Percentiles rank a stretch among this genome's conserved stretches.
These are phyloP conservation scores for Nebria brevicollis DNA, from an alignment of 2,888 invertebrate genomes.

Conservation along the genomic window DNA sequence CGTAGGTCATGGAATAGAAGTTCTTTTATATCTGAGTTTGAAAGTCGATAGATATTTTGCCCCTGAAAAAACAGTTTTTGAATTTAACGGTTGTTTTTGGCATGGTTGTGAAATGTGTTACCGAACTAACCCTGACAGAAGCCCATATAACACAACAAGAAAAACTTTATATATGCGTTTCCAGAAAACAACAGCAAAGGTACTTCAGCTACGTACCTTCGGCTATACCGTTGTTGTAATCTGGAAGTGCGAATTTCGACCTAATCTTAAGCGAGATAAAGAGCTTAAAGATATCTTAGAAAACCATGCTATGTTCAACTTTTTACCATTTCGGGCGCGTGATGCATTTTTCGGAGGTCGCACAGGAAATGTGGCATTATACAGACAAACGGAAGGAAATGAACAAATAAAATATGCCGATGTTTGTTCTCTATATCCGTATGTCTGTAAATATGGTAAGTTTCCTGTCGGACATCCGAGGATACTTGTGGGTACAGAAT, in stretches of 20 bases:
- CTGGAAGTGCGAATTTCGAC: conserved; percentile 12
- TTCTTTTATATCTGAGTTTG: not conserved
- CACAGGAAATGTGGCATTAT: too few relatives aligned
- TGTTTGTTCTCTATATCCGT: too few relatives aligned
- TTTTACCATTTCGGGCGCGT: conserved; percentile 42
- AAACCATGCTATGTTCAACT: not conserved
- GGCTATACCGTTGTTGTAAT: conserved; percentile 8
- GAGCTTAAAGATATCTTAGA: not conserved
- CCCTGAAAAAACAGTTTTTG: conserved; percentile 11
- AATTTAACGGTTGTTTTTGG: conserved; percentile 26
- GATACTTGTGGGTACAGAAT: conserved; percentile 48
- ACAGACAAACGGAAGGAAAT: too few relatives aligned
- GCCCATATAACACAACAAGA: too few relatives aligned
- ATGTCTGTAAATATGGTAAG: conserved; percentile 52
- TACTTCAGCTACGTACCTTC: conserved; percentile 9
- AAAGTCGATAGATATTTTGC: conserved; percentile 26
- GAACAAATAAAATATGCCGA: too few relatives aligned
- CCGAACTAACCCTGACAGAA: too few relatives aligned
- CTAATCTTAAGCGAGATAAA: not conserved
- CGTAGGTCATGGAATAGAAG: conserved; percentile 36
- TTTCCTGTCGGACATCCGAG: conserved; percentile 51
- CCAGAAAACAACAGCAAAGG: too few relatives aligned
- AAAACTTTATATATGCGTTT: too few relatives aligned
- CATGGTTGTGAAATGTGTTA: not conserved
- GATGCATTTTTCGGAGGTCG: too few relatives aligned